These are phyloP conservation scores for Rynchops niger DNA, from an alignment of 2,113 vertebrate species.

Conservation along the genomic window DNA sequence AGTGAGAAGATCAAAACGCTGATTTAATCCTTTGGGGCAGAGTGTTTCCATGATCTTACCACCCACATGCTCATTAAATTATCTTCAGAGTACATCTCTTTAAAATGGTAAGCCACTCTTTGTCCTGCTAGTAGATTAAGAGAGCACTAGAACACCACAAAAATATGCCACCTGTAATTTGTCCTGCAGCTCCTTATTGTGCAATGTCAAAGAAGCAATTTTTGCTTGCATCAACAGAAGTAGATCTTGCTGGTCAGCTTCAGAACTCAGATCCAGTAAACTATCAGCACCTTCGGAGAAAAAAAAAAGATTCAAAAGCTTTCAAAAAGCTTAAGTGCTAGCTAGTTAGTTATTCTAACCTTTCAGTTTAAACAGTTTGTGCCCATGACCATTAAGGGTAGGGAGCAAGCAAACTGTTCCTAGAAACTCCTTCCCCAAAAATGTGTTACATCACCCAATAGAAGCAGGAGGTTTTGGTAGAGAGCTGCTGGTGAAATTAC, in stretches of 20 bases:
- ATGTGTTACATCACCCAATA: neutral
- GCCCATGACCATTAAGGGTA: neutral
- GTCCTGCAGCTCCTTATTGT: slow-evolving; percentile 90
- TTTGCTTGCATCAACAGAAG: slow-evolving; percentile 87
- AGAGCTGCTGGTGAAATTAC: neutral
- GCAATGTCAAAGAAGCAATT: slow-evolving; percentile 86
- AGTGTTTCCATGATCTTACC: neutral
- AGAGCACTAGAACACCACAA: neutral
- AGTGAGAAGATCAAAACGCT: slow-evolving; percentile 30
- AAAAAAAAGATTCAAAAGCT: neutral
- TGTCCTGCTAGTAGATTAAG: neutral
- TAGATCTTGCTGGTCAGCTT: slow-evolving; percentile 80
- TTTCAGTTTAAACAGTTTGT: neutral
- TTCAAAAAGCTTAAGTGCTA: neutral
- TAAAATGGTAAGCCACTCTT: neutral
- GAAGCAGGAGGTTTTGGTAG: neutral
- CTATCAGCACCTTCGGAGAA: slow-evolving; percentile 75
- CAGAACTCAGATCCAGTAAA: slow-evolving; percentile 74
- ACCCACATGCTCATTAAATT: neutral
- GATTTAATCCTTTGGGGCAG: neutral
- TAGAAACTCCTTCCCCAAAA: neutral
- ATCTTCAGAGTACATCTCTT: neutral
- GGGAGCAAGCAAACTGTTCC: neutral
- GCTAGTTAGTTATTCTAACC: neutral
- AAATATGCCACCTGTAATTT: slow-evolving; percentile 84